phyloP scores from a whole-genome alignment of 2,888 invertebrate genomes.

The Rhorus exstirpatorius region DNA sequence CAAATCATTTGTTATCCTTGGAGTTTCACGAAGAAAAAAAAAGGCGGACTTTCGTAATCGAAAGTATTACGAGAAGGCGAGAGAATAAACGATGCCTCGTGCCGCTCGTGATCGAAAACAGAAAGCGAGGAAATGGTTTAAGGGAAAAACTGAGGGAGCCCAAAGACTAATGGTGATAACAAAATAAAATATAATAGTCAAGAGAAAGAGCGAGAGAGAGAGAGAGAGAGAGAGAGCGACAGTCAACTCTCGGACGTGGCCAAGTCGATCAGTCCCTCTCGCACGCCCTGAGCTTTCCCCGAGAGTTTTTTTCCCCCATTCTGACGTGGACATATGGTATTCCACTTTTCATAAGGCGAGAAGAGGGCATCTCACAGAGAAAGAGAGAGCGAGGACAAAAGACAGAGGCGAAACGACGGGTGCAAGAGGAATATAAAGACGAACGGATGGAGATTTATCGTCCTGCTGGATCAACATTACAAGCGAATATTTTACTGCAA shows the following conservation, averaged over 20 bases:
- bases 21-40: background rate
- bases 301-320: slow-evolving; percentile 71
- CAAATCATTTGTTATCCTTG: background rate
- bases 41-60: background rate
- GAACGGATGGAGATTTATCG: slow-evolving; percentile 67
- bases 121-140: slow-evolving; percentile 29
- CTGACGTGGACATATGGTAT: slow-evolving; percentile 81
- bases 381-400: slow-evolving; percentile 29
- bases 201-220: slow-evolving; percentile 6
- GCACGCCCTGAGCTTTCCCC: slow-evolving; percentile 25
- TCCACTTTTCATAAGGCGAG: slow-evolving; percentile 78
- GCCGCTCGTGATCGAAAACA: slow-evolving; percentile 60
- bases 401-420: slow-evolving; percentile 50
- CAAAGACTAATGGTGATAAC: slow-evolving; percentile 67
- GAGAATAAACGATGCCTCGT: slow-evolving; percentile 41
- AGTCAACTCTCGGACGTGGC: slow-evolving; percentile 54
- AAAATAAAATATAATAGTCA: slow-evolving; percentile 62
- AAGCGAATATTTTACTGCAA: slow-evolving; percentile 24
- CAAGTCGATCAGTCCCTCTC: slow-evolving; percentile 58
- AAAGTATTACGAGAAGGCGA: slow-evolving; percentile 7
- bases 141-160: slow-evolving; percentile 31
- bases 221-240: slow-evolving; percentile 28
- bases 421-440: slow-evolving; percentile 56
- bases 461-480: slow-evolving; percentile 36
- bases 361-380: slow-evolving; percentile 47